A percentile compares a stretch with the other conserved stretches of the same genome.
These are phyloP conservation scores for Watsonalla binaria DNA, from an alignment of 2,888 invertebrate species.

Conservation along the genomic window DNA sequence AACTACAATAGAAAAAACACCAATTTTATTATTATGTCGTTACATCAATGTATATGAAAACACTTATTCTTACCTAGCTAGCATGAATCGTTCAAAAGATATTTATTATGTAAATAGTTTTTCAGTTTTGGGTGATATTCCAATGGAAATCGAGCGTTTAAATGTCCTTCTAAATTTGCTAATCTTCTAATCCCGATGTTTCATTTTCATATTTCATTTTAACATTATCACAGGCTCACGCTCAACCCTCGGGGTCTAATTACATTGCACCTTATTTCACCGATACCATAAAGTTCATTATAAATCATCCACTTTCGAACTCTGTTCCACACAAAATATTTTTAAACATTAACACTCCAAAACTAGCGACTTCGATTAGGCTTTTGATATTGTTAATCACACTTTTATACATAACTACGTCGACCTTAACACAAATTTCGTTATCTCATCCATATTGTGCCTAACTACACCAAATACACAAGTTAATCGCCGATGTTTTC, in stretches of 20 bases:
- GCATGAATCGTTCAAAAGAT: slow-evolving; percentile 31
- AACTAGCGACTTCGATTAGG: slow-evolving; percentile 34
- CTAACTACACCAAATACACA: slow-evolving; percentile 18
- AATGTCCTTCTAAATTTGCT: slow-evolving; percentile 39
- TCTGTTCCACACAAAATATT: slow-evolving; percentile 38
- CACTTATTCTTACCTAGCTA: slow-evolving; percentile 46
- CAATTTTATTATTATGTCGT: slow-evolving; percentile 34
- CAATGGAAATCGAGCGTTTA: slow-evolving; percentile 46
- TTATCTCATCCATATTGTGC: slow-evolving; percentile 18
- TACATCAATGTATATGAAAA: slow-evolving; percentile 57
- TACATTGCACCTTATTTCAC: slow-evolving; percentile 64
- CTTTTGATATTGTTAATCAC: slow-evolving; percentile 38
- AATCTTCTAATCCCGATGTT: slow-evolving; percentile 39
- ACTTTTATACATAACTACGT: slow-evolving; percentile 17
- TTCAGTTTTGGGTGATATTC: slow-evolving; percentile 18
- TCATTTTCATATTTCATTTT: slow-evolving; percentile 44
- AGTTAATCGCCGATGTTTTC: slow-evolving; percentile 5
- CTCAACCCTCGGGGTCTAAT: slow-evolving; percentile 59
- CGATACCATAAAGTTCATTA: slow-evolving; percentile 42
- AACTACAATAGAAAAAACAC: slow-evolving; percentile 48
- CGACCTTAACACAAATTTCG: slow-evolving; percentile 11
- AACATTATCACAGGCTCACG: slow-evolving; percentile 74
- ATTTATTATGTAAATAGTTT: slow-evolving; percentile 43
- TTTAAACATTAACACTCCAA: slow-evolving; percentile 24
- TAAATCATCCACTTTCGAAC: slow-evolving; percentile 36